A percentile compares a stretch with the other conserved stretches of the same genome.
Conservation (phyloP, 2,113 vertebrate species). For the Acanthisitta chloris region DNA sequence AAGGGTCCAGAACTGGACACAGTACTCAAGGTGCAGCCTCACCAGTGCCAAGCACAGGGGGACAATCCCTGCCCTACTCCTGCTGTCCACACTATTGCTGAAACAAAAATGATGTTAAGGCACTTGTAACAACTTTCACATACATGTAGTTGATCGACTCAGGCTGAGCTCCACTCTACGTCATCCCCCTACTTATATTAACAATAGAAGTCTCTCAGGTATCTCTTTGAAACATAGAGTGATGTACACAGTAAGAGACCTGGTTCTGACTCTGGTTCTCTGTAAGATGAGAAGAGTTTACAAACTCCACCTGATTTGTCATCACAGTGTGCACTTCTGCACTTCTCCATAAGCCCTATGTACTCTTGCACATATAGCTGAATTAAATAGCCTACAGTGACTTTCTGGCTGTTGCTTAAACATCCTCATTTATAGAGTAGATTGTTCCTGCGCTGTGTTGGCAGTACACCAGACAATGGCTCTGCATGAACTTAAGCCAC, state of each 20-base stretch:
- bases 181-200: not conserved
- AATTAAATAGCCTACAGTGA: not conserved
- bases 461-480: not conserved
- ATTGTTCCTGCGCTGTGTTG: accelerated
- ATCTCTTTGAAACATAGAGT: not conserved
- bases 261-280: not conserved
- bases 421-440: not conserved
- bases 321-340: accelerated
- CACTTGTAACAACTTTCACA: not conserved
- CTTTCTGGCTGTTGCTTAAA: not conserved
- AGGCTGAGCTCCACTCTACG: too few relatives aligned
- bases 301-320: not conserved
- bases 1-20: not conserved
- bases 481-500: accelerated
- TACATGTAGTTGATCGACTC: accelerated
- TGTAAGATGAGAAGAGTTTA: not conserved
- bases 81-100: not conserved
- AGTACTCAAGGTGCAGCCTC: not conserved
- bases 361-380: not conserved
- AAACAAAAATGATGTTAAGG: not conserved
- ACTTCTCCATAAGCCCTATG: not conserved
- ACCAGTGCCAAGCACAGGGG: not conserved
- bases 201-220: not conserved
- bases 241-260: not conserved
- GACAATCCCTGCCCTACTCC: not conserved